Conservation (phyloP, 2,888 invertebrate species). For the Drosophila anomelani region DNA sequence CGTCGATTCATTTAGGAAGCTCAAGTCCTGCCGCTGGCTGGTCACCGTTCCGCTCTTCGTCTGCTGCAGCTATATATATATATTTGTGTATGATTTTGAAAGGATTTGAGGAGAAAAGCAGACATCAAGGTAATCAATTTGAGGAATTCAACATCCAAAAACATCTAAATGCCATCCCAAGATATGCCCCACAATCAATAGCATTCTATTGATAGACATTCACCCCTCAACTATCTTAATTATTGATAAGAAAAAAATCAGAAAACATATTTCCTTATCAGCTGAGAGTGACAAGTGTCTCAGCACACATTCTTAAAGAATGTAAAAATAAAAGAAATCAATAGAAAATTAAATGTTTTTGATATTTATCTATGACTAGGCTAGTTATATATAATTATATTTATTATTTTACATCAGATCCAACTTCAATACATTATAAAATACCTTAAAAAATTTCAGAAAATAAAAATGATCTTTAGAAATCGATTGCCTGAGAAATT, state of each 20-base stretch:
- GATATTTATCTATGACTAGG: background rate
- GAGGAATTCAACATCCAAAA: background rate
- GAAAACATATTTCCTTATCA: constrained; percentile 11
- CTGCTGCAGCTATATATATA: constrained; percentile 74
- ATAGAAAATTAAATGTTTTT: background rate
- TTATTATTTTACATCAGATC: no score
- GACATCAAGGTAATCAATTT: constrained; percentile 1
- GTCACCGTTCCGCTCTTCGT: constrained; percentile 84
- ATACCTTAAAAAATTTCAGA: background rate
- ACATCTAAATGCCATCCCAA: no score
- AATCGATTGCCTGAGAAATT: background rate
- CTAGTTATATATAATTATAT: no score
- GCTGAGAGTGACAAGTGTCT: no score
- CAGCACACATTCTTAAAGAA: background rate
- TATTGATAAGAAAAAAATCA: constrained; percentile 11
- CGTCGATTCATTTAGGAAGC: constrained; percentile 92
- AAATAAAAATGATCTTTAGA: background rate
- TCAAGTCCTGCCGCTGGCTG: constrained; percentile 87
- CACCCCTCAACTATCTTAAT: background rate
- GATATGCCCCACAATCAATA: background rate
- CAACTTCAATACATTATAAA: background rate
- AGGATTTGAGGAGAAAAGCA: background rate
- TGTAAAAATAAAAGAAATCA: background rate
- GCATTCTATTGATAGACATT: background rate
- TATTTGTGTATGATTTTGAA: background rate